Evolutionary conservation across 1,140 invertebrate species (phyloP), one percentile per base, ranked within the genome.

Genomic region (Achroia grisella): DNA sequence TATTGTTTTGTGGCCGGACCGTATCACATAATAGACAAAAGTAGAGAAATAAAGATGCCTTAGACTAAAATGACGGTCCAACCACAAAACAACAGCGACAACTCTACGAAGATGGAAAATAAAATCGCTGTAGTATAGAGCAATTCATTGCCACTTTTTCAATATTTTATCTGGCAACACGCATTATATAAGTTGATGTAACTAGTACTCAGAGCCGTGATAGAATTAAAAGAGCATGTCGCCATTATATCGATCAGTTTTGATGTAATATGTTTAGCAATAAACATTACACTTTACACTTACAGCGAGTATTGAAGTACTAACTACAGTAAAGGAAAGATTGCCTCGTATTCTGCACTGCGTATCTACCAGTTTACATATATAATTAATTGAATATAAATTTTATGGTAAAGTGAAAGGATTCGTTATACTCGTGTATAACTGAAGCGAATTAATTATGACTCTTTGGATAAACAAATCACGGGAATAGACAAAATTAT

Each of bases 401-500:
- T 35, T 10, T 23, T n/a, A 12, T 39, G 6, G 31, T 36, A 32
- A 44, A 33, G 17, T 13, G 13, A 43, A 37, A 37, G 13, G 14
- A 37, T 10, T 6, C n/a, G 54, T 48, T 56, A 58, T 52, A 54
- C 40, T 0, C n/a, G 11, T 8, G 49, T 48, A 60, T 64, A 60
- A 63, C 56, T 28, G 28, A 44, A 36, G 15, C 12, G 10, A 23
- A 6, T 27, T 11, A 10, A 15, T 12, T 39, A 50, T 39, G 41
- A 50, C 59, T 64, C 56, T 64, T 59, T 59, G 61, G 56, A 59
- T 49, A 47, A 47, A 66, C 28, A 43, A 60, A 57, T 43, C 49
- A 56, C 42, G 52, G 49, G 23, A 23, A 3, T 23, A 23, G 17
- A 23, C 2, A 23, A 23, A 23, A 48, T 45, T 49, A 62, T 48